Evolutionary conservation across 2,113 vertebrate species (phyloP), one percentile per base, ranked within the genome.

Genomic region (Silurus meridionalis): DNA sequence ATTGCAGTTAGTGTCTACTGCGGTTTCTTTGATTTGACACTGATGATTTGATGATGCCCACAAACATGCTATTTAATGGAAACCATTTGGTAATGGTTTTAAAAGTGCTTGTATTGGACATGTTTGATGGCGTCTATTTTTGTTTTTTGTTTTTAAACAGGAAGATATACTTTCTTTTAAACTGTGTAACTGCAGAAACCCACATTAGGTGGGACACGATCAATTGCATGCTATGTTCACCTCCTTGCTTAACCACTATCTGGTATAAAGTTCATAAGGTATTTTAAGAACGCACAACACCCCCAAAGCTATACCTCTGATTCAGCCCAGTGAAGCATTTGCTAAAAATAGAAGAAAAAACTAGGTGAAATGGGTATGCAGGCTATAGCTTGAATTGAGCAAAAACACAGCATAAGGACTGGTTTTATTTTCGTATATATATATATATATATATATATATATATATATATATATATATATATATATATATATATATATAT

Each of bases 241-340:
- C 15, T 17, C 15, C 6, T 6, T 19, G 15, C 60, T 19, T 17
- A 63, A 63, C 15, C 60, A 63, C 60, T 63, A 37, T 37, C 37
- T 37, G 37, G 37, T 63, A 17, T 21, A 63, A 23, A 63, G 60
- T 63, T 58, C 60, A 63, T 63, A 6, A 6, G n/a, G n/a, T 66
- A 66, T 66, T 66, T 66, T 11, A 66, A n/a, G 64, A 63, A 17
- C 5, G 37, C 17, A 15, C 6, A 63, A 63, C 6, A 19, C 19
- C 60, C 17, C 17, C 17, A 63, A 63, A 21, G 60, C 60, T 63
- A 23, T 17, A 17, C 60, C 15, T 63, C 60, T 80, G 80, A 72
- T 72, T 88, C 67, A 28, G 69, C 50, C 85, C 63, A 85, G 75
- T 83, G 83, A 88, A 87, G 85, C 46, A 69, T 83, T 75, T 75